A percentile compares a stretch with the other conserved stretches of the same genome.
phyloP scores from a whole-genome alignment of 23 tunicate species.

The Oikopleura dioica region DNA sequence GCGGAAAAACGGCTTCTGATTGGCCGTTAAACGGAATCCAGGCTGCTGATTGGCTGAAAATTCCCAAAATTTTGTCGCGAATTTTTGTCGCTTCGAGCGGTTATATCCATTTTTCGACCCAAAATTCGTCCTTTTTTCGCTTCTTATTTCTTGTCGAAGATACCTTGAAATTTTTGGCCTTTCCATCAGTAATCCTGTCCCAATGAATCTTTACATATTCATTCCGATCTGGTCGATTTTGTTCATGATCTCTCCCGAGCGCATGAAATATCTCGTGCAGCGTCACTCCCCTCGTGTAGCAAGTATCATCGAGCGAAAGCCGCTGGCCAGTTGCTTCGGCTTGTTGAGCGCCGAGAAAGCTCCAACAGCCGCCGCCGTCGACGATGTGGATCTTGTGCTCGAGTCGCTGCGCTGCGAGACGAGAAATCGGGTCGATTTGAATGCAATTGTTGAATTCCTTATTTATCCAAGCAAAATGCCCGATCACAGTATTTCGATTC shows the following conservation, averaged over 20 bases:
- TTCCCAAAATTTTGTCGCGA: no score
- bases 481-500: background rate
- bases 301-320: background rate
- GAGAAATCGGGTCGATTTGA: background rate
- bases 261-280: slow-evolving; percentile 6
- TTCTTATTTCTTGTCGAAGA: no score
- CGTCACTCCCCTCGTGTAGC: background rate
- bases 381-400: background rate
- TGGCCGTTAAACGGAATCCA: no score
- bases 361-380: background rate
- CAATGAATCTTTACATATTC: background rate
- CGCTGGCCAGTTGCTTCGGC: background rate
- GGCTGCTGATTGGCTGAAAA: no score
- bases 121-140: no score
- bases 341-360: background rate
- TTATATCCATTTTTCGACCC: no score
- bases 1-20: no score
- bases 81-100: no score
- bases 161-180: background rate
- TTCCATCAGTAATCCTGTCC: background rate
- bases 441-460: background rate
- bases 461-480: background rate
- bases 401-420: background rate
- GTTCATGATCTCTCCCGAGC: background rate
- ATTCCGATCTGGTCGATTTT: background rate